Base-by-base conservation (phyloP, 53 echinoderm and acorn worm genomes). In the Holothuria scabra region DNA sequence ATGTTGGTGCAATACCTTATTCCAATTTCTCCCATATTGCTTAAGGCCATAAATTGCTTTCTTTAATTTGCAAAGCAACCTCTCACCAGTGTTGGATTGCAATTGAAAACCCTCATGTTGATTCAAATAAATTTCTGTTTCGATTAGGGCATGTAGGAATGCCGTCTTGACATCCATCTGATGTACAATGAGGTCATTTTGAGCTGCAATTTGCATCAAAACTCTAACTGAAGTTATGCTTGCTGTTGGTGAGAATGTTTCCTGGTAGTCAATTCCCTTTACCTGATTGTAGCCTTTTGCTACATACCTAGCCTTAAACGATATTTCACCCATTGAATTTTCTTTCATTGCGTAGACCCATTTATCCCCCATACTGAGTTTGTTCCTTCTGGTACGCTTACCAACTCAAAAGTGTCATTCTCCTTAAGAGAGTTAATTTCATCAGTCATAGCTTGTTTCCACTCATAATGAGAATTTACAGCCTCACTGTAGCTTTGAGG, bases 11-110 rank as follows among this genome's bases (percentile, higher is more conserved):
- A 88, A 35, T 32, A 88, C 23, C 25, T 48, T 37, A 37, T 82
- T 82, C 82, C 87, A 82, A 18, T 65, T 83, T 49, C 83, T 62
- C 22, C 87, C 87, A 22, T 67, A 65, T 46, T 87, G 87, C 38
- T 87, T 87, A 0, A 87, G 68, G 18, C 82, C 82, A 56, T 82
- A 87, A 1, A 87, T 5, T 18, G 80, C 82, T 41, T 87, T 87
- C 16, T 82, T 33, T 5, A 87, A 3, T 59, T 82, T 70, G 12
- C 48, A 65, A 7, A 87, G 46, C 14, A 38, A 46, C 20, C n/a
- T 19, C 0, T 41, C 41, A 72, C 35, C 35, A 72, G 35, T 6
- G 16, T 72, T 20, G 2, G 72, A 46, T 30, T 30, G 25, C 32
- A 20, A 6, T 18, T 28, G 28, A 26, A 28, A 67, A 10, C 68